Conservation (phyloP, 1,140 invertebrate species). For the Drosophila mayri region DNA sequence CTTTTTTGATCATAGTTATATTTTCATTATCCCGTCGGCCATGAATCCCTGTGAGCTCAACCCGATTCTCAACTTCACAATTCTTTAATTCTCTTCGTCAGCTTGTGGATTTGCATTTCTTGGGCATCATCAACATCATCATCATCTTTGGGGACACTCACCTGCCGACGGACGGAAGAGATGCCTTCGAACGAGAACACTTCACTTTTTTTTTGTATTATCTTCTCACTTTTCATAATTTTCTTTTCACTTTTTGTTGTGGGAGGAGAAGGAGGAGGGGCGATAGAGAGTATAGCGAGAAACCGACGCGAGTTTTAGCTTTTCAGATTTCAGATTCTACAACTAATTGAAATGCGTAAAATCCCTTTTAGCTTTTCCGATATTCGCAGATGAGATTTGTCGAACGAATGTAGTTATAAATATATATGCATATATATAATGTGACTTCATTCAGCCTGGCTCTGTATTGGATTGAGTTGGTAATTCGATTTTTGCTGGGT, state of each 20-base stretch:
- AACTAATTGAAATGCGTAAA: slow-evolving; percentile 71
- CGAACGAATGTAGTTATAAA: slow-evolving; percentile 52
- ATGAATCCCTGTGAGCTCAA: slow-evolving; percentile 85
- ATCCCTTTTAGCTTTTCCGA: slow-evolving; percentile 85
- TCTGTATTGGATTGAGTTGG: slow-evolving; percentile 45
- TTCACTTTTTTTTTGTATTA: slow-evolving; percentile 43
- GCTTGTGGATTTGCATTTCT: slow-evolving; percentile 79
- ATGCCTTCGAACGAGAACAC: slow-evolving; percentile 37
- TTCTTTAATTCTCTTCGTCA: slow-evolving; percentile 58
- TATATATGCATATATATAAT: background rate
- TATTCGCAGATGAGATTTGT: slow-evolving; percentile 74
- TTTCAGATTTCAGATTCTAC: slow-evolving; percentile 26
- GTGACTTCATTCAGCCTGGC: slow-evolving; percentile 44
- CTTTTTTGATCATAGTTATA: slow-evolving; percentile 8
- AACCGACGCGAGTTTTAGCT: slow-evolving; percentile 53
- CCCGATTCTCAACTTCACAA: slow-evolving; percentile 79
- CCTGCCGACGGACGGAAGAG: slow-evolving; percentile 75
- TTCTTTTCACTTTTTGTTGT: slow-evolving; percentile 16
- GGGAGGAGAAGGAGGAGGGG: slow-evolving; percentile 21
- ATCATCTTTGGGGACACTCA: slow-evolving; percentile 76
- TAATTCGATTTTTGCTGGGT: slow-evolving; percentile 36
- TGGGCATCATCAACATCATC: slow-evolving; percentile 65
- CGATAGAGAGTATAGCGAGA: slow-evolving; percentile 1
- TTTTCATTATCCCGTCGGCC: slow-evolving; percentile 80
- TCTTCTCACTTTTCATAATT: slow-evolving; percentile 34